Percentiles rank a stretch among this genome's conserved stretches.
phyloP scores from a whole-genome alignment of 2,888 invertebrate species.

The Campoplex nolae region DNA sequence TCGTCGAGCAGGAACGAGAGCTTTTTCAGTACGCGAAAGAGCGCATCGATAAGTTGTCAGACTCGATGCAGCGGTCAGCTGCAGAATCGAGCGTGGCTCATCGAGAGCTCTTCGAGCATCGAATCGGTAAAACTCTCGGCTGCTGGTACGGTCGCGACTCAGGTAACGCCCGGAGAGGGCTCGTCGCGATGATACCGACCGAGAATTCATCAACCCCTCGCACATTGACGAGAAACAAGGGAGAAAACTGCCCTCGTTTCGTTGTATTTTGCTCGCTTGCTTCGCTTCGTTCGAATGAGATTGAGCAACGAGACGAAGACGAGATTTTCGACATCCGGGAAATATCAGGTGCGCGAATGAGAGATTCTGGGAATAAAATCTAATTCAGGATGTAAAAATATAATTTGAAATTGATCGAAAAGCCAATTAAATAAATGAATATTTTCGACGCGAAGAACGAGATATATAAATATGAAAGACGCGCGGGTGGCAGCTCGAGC shows the following conservation, averaged over 20 bases:
- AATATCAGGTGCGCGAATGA: neutral
- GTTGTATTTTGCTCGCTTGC: neutral
- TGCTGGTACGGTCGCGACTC: neutral
- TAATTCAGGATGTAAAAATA: neutral
- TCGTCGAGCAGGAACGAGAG: neutral
- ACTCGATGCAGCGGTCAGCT: neutral
- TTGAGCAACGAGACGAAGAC: neutral
- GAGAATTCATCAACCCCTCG: neutral
- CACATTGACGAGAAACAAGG: neutral
- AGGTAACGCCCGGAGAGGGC: neutral
- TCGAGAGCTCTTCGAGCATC: neutral
- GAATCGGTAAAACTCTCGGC: neutral
- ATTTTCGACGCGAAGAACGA: neutral
- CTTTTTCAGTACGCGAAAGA: neutral
- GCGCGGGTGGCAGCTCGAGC: neutral
- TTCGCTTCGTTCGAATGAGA: neutral
- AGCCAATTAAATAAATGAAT: neutral
- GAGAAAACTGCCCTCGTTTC: neutral
- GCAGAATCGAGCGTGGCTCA: neutral
- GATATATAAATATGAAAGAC: neutral
- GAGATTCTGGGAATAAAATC: neutral
- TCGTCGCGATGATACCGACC: neutral
- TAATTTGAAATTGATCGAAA: neutral
- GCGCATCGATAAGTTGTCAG: neutral
- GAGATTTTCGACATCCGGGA: neutral